These are phyloP conservation scores for Actinernus sp. DNA, from an alignment of 92 coral and sea anemone species.

Conservation along the genomic window DNA sequence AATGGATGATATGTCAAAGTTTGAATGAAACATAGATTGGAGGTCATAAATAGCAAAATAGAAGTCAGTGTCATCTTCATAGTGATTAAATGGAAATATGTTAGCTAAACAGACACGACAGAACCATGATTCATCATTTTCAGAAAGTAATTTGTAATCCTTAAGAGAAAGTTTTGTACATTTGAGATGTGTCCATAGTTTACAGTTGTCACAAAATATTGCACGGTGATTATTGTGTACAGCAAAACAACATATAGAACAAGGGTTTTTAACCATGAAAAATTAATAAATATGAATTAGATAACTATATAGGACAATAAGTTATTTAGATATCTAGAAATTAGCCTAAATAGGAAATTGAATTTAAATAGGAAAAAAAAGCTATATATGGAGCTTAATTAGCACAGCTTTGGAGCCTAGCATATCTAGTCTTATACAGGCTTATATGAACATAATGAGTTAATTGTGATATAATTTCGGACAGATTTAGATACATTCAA, in stretches of 20 bases:
- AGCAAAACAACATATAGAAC: slow-evolving; percentile 14
- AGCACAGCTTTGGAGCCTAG: no score
- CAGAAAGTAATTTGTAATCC: slow-evolving; percentile 35
- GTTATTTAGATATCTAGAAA: no score
- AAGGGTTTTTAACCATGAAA: no score
- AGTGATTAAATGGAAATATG: slow-evolving; percentile 37
- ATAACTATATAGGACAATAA: no score
- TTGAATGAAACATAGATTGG: slow-evolving; percentile 12
- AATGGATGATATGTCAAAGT: slow-evolving; percentile 20
- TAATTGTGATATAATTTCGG: no score
- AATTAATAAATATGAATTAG: no score
- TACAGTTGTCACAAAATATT: slow-evolving; percentile 29
- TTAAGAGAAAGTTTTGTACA: slow-evolving; percentile 18
- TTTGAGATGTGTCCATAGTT: slow-evolving; percentile 37
- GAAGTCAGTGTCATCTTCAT: slow-evolving; percentile 30
- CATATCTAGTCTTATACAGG: no score
- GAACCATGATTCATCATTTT: slow-evolving; percentile 30
- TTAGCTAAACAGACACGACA: slow-evolving; percentile 21
- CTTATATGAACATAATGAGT: no score
- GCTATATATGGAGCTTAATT: no score
- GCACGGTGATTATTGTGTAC: slow-evolving; percentile 32
- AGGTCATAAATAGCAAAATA: slow-evolving; percentile 22
- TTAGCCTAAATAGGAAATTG: no score
- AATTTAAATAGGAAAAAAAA: no score
- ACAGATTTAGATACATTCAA: no score